Base-by-base conservation (phyloP, 2,797 vertebrate species). In the Chaunax sp. region DNA sequence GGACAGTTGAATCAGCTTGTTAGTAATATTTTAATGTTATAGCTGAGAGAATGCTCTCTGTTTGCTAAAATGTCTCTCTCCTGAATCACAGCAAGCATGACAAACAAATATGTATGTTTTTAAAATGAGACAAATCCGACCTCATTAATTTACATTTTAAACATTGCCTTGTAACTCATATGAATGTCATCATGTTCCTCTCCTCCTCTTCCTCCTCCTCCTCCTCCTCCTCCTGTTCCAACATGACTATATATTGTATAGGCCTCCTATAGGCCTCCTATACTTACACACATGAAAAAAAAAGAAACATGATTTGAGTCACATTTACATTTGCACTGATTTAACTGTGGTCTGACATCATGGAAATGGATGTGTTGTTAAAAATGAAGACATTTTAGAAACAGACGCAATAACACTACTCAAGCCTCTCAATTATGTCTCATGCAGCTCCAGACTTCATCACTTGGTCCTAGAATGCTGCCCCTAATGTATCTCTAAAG, bases 401-500 rank as follows among this genome's bases (percentile, higher is more conserved):
- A 82, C 38, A 3, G 62, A 66, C 56, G 72, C 59, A 78, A 78
- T 85, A 82, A 89, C 67, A 71, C 46, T 75, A 77, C 87, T 85
- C 82, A 69, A 88, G 75, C 64, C 69, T 69, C 66, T 86, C 85
- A 84, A 59, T 90, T 87, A 83, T 57, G 64, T 82, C 69, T 83
- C 55, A 50, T 80, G 75, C 70, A 70, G 75, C 84, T 69, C 62
- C 59, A 45, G 77, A 85, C 83, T 85, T 90, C 86, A 85, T 86
- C 83, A 80, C 82, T 35, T 58, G 72, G 70, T 69, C 71, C 66
- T 81, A 78, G 86, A 90, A 84, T 37, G 78, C 81, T 79, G 74
- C 69, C 77, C 66, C 84, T 92, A 89, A 90, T 90, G 87, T 78
- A 87, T 84, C 82, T 84, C 69, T 90, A 91, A 91, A 81, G 72